Evolutionary conservation across 2,888 invertebrate species (phyloP).

Genomic region (Anoncus sp.): DNA sequence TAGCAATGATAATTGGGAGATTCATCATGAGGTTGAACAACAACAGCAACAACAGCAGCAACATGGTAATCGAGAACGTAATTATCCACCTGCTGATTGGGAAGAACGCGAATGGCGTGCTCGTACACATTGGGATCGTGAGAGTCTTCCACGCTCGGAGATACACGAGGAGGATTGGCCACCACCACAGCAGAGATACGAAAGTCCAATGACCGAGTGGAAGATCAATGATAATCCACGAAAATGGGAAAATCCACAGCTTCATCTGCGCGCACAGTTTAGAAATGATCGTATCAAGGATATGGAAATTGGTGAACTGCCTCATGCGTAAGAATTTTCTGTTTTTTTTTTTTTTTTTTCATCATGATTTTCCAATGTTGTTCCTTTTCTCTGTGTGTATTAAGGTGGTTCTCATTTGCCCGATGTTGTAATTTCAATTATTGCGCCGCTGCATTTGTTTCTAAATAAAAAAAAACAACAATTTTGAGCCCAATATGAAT

Average conservation of each 20-base stretch:
- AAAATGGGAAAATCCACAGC: constrained; percentile 80
- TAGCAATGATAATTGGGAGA: constrained; percentile 80
- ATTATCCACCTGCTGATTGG: constrained; percentile 77
- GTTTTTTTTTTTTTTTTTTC: too few relatives aligned
- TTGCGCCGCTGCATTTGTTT: too few relatives aligned
- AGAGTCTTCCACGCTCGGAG: constrained; percentile 80
- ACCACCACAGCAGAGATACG: constrained; percentile 76
- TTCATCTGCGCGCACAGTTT: constrained; percentile 78
- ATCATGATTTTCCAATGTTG: too few relatives aligned
- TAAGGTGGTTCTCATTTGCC: too few relatives aligned
- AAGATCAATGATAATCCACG: constrained; percentile 76
- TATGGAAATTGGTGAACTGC: constrained; percentile 74
- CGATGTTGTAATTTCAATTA: too few relatives aligned
- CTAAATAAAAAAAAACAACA: too few relatives aligned
- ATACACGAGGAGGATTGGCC: constrained; percentile 81
- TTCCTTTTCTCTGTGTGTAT: too few relatives aligned
- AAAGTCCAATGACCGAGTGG: constrained; percentile 80
- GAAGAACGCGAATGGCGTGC: constrained; percentile 81
- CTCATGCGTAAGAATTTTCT: constrained; percentile 68
- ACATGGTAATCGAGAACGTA: constrained; percentile 75
- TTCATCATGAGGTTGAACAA: constrained; percentile 78
- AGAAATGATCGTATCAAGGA: constrained; percentile 80
- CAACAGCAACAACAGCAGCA: constrained; percentile 62
- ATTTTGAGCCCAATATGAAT: too few relatives aligned
- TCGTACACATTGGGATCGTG: constrained; percentile 80